These are phyloP conservation scores for Cheilosia urbana DNA, from an alignment of 2,888 invertebrate genomes.

Conservation along the genomic window DNA sequence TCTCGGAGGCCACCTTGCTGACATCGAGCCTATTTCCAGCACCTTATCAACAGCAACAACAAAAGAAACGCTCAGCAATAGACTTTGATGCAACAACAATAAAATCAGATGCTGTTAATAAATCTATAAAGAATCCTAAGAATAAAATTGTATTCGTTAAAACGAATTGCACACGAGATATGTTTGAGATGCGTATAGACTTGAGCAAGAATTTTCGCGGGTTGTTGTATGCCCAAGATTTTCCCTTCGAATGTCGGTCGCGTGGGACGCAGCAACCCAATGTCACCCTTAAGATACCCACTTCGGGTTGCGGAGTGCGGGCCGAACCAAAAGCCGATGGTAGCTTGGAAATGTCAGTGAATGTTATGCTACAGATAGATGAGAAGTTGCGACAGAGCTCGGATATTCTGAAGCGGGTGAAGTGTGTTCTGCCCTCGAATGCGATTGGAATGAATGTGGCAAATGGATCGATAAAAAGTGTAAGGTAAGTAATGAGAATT, in stretches of 20 bases:
- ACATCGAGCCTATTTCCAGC: slow-evolving; percentile 74
- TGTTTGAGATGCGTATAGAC: slow-evolving; percentile 86
- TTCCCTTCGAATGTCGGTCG: slow-evolving; percentile 88
- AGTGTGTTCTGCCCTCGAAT: slow-evolving; percentile 84
- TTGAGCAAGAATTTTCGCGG: slow-evolving; percentile 87
- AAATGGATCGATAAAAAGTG: slow-evolving; percentile 49
- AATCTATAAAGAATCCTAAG: slow-evolving; percentile 76
- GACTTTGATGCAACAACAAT: slow-evolving; percentile 45
- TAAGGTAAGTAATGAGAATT: slow-evolving; percentile 56
- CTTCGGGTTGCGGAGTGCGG: slow-evolving; percentile 88
- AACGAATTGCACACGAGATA: slow-evolving; percentile 87
- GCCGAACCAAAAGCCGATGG: slow-evolving; percentile 85
- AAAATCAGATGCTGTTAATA: slow-evolving; percentile 45
- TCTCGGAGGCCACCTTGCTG: slow-evolving; percentile 78
- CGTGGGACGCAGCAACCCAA: slow-evolving; percentile 84
- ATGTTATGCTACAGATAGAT: slow-evolving; percentile 90
- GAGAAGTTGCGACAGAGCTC: slow-evolving; percentile 89
- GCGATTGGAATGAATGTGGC: slow-evolving; percentile 81
- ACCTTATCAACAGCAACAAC: slow-evolving; percentile 50
- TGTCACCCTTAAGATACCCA: slow-evolving; percentile 81
- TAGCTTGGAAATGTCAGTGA: slow-evolving; percentile 87
- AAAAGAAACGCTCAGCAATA: slow-evolving; percentile 47
- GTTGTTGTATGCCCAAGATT: slow-evolving; percentile 90
- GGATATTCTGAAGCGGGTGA: slow-evolving; percentile 88
- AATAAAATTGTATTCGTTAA: slow-evolving; percentile 86